phyloP scores from a whole-genome alignment of 2,113 vertebrate species.

The Melanerpes formicivorus region DNA sequence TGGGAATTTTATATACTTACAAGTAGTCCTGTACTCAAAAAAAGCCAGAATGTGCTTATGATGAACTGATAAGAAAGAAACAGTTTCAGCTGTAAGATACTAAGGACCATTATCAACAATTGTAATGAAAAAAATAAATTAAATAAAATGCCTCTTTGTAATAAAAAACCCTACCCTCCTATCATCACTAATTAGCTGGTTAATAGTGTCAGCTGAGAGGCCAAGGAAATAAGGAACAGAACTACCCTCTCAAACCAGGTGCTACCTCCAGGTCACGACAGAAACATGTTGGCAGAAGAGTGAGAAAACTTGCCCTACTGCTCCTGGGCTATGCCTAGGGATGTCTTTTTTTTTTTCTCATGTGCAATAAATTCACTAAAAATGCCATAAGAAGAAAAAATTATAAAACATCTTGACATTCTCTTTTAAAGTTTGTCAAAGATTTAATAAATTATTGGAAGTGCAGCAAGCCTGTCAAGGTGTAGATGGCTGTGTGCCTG shows the following conservation, averaged over 20 bases:
- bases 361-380: slow-evolving; percentile 67
- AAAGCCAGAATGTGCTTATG: neutral
- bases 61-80: neutral
- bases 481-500: slow-evolving; percentile 52
- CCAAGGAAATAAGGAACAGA: slow-evolving; percentile 27
- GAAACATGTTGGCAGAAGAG: slow-evolving; percentile 52
- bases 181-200: slow-evolving; percentile 33
- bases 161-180: neutral
- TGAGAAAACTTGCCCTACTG: slow-evolving; percentile 28
- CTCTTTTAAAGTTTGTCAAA: slow-evolving; percentile 66
- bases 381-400: slow-evolving; percentile 60
- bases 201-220: slow-evolving; percentile 44
- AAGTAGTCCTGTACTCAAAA: neutral
- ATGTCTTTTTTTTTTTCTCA: slow-evolving; percentile 50
- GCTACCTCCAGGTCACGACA: slow-evolving; percentile 70
- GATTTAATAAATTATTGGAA: slow-evolving; percentile 59
- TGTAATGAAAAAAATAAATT: neutral
- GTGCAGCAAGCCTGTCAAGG: slow-evolving; percentile 54
- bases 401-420: slow-evolving; percentile 57
- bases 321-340: slow-evolving; percentile 65
- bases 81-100: neutral
- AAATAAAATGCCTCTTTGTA: neutral
- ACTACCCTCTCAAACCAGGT: slow-evolving; percentile 58
- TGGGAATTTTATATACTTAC: neutral
- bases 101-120: neutral